Percentiles rank a stretch among this genome's conserved stretches.
Evolutionary conservation across 2,113 vertebrate genomes (phyloP).

Genomic region (Orientallactaga bullata): DNA sequence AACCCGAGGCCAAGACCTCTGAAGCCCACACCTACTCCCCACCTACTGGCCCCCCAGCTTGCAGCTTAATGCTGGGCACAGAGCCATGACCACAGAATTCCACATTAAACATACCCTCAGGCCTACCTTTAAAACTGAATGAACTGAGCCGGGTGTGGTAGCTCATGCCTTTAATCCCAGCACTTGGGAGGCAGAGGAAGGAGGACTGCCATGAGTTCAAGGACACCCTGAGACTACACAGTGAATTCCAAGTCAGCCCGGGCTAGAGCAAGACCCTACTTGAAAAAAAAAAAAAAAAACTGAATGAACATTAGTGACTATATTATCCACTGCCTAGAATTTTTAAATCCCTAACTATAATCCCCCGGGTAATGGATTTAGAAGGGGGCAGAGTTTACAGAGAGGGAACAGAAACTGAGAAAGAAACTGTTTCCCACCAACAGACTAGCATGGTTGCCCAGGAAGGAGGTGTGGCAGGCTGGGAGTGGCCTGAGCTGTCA

Average conservation of each 20-base stretch:
- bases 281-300: no score
- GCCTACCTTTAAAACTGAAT: conserved; percentile 4
- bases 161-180: no score
- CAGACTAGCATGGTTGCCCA: neutral
- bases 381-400: neutral
- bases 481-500: neutral
- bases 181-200: no score
- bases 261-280: no score
- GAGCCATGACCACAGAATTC: neutral
- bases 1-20: neutral
- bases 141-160: neutral
- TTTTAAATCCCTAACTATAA: neutral
- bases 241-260: no score
- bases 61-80: neutral
- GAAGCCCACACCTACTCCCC: neutral
- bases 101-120: neutral
- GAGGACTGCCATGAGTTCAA: no score
- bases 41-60: neutral
- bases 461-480: neutral
- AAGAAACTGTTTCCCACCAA: neutral
- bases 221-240: no score
- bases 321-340: neutral
- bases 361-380: neutral
- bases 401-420: conserved; percentile 31
- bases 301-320: neutral